Conservation (phyloP, 2,888 invertebrate genomes). For the Ochropacha duplaris region DNA sequence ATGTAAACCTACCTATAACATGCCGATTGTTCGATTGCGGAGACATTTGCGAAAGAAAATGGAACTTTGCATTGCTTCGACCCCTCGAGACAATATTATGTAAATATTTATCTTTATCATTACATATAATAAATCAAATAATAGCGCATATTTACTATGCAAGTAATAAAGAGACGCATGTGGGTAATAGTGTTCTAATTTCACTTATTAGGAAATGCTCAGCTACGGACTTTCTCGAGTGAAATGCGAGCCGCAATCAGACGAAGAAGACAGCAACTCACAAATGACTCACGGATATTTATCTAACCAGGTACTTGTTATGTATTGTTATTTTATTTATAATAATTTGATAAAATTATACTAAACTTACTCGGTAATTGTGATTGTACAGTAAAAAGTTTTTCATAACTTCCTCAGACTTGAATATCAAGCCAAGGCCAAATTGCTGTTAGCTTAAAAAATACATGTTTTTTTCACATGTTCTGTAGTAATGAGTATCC, state of each 20-base stretch:
- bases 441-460: no score
- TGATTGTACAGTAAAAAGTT: no score
- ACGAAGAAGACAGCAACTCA: conserved; percentile 62
- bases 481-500: no score
- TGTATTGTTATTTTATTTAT: no score
- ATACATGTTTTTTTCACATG: no score
- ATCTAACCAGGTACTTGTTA: conserved; percentile 46
- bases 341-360: no score
- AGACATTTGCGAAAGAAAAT: conserved; percentile 52
- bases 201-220: conserved; percentile 63
- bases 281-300: conserved; percentile 52
- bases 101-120: background rate
- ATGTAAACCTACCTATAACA: conserved; percentile 66
- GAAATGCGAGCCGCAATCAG: conserved; percentile 69
- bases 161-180: conserved; percentile 7
- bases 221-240: conserved; percentile 54
- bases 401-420: no score
- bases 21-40: conserved; percentile 56
- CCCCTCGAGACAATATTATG: conserved; percentile 15
- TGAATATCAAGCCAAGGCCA: no score
- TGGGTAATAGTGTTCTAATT: conserved; percentile 11
- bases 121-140: background rate
- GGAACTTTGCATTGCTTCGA: conserved; percentile 32
- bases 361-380: no score
- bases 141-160: no score